These are phyloP conservation scores for Molossus molossus DNA, from an alignment of 2,797 vertebrate species.

Conservation along the genomic window DNA sequence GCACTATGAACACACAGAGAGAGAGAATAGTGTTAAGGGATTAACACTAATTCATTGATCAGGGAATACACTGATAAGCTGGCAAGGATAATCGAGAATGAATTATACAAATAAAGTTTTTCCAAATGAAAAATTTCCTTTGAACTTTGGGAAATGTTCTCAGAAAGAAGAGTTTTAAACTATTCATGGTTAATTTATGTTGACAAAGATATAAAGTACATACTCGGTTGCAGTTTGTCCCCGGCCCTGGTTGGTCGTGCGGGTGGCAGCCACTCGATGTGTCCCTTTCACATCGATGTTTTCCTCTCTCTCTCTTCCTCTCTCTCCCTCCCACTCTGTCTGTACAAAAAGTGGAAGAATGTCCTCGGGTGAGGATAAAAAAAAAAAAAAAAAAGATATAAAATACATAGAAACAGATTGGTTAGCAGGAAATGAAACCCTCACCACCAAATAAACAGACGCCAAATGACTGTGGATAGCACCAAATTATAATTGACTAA, in stretches of 20 bases:
- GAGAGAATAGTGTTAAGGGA: slow-evolving; percentile 38
- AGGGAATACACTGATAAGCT: neutral
- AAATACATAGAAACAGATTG: neutral
- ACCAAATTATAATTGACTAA: neutral
- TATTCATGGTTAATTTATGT: neutral
- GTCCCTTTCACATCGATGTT: no score
- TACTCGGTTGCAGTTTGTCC: no score
- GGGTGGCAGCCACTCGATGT: no score
- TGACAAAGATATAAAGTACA: slow-evolving; percentile 13
- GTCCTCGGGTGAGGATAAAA: no score
- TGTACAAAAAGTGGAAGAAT: no score
- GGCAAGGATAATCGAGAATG: slow-evolving; percentile 13
- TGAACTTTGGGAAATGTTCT: neutral
- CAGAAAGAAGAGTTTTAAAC: slow-evolving; percentile 12
- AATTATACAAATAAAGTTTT: slow-evolving; percentile 1
- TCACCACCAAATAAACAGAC: neutral
- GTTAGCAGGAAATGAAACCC: neutral
- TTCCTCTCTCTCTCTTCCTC: no score
- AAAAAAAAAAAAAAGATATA: no score
- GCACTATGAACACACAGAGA: neutral
- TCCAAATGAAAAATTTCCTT: slow-evolving; percentile 35
- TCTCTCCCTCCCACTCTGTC: no score
- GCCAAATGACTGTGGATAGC: neutral
- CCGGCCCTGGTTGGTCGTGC: no score
- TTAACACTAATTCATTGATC: slow-evolving; percentile 37